A percentile compares a stretch with the other conserved stretches of the same genome.
These are phyloP conservation scores for Galerucella pusilla DNA, from an alignment of 2,888 invertebrate species.

Conservation along the genomic window DNA sequence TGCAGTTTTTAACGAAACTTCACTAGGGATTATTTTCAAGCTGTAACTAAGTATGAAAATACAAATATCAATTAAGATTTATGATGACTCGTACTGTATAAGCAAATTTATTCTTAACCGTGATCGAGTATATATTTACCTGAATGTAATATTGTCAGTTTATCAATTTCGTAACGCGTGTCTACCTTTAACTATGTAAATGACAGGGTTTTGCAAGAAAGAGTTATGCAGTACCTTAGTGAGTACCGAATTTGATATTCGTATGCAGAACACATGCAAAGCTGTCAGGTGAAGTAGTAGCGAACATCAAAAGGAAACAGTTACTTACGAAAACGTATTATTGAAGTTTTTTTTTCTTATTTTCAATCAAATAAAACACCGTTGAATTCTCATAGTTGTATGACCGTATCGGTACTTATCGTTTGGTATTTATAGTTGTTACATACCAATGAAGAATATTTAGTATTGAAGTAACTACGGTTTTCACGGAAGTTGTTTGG, in stretches of 20 bases:
- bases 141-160: not conserved
- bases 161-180: conserved; percentile 4
- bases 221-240: not conserved
- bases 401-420: conserved; percentile 12
- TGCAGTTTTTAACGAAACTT: no score
- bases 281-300: conserved; percentile 29
- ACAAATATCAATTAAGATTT: not conserved
- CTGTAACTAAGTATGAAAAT: not conserved
- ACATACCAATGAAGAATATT: conserved; percentile 1
- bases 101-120: no score
- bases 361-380: conserved; percentile 32
- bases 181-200: conserved; percentile 12
- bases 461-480: conserved; percentile 4
- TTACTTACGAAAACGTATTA: conserved; percentile 35
- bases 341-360: conserved; percentile 32
- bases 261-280: conserved; percentile 21
- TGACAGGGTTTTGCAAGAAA: conserved; percentile 4
- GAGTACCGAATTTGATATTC: conserved; percentile 14
- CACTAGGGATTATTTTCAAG: no score
- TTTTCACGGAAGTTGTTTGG: conserved; percentile 7
- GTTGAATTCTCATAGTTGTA: conserved; percentile 27
- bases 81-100: no score
- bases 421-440: conserved; percentile 6
- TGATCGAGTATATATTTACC: not conserved
- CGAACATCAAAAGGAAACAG: conserved; percentile 36